Evolutionary conservation across 2,113 vertebrate genomes (phyloP).

Genomic region (Labeo rohita): DNA sequence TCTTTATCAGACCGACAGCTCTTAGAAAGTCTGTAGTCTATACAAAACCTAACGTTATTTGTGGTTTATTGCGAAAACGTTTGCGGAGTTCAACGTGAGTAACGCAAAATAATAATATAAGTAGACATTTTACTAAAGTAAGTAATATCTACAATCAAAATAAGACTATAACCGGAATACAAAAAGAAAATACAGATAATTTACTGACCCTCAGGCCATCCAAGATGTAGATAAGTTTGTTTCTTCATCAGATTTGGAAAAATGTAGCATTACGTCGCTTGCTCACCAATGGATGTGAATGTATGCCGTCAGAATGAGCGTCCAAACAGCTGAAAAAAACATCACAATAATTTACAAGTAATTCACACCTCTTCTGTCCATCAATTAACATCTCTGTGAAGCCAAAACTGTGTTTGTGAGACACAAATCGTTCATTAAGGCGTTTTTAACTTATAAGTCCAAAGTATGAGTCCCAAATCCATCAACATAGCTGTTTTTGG

Average conservation of each 20-base stretch:
- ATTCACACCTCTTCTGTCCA: background rate
- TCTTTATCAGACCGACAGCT: background rate
- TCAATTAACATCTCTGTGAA: background rate
- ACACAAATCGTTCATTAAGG: background rate
- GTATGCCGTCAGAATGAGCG: background rate
- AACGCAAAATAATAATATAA: background rate
- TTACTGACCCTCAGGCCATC: no score
- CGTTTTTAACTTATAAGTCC: background rate
- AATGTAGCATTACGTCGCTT: background rate
- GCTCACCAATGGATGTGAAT: background rate
- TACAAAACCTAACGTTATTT: background rate
- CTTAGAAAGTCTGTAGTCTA: background rate
- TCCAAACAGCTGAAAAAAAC: background rate
- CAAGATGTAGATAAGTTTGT: background rate
- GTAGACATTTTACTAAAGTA: background rate
- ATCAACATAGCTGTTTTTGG: no score
- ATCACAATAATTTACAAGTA: background rate
- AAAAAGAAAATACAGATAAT: no score
- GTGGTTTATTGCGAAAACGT: no score
- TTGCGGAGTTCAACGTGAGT: no score
- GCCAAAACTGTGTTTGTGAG: background rate
- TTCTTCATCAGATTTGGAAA: background rate
- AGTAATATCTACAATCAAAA: background rate
- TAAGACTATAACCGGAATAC: background rate
- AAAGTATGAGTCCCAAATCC: no score